Conservation (phyloP, 2,888 invertebrate genomes). For the Macaria notata region DNA sequence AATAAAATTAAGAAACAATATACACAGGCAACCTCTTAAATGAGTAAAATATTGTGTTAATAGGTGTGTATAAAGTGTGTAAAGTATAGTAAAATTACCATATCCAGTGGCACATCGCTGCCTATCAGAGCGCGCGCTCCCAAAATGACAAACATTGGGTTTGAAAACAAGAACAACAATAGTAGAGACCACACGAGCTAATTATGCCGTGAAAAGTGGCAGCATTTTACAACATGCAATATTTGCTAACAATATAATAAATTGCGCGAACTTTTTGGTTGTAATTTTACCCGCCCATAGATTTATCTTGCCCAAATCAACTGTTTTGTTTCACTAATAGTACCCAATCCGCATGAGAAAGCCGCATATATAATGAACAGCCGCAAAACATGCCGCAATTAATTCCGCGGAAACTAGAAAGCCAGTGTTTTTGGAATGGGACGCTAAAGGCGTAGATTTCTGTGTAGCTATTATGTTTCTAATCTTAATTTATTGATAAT, state of each 20-base stretch:
- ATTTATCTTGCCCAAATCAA: constrained; percentile 10
- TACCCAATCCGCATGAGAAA: constrained; percentile 24
- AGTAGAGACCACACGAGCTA: too few relatives aligned
- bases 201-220: too few relatives aligned
- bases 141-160: constrained; percentile 31
- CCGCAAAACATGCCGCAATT: constrained; percentile 18
- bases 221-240: too few relatives aligned
- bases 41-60: too few relatives aligned
- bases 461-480: background rate
- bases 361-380: constrained; percentile 20
- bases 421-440: constrained; percentile 15
- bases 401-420: constrained; percentile 16
- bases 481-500: too few relatives aligned
- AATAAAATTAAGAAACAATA: too few relatives aligned
- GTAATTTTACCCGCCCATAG: too few relatives aligned
- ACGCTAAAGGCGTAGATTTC: background rate
- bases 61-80: too few relatives aligned
- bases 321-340: constrained; percentile 24
- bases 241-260: too few relatives aligned
- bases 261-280: too few relatives aligned
- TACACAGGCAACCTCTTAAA: too few relatives aligned
- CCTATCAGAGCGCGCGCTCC: constrained; percentile 35
- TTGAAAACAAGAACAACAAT: constrained; percentile 28
- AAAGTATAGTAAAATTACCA: too few relatives aligned
- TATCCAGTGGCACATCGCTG: background rate